These are phyloP conservation scores for Myotis planiceps DNA, from an alignment of 2,797 vertebrate genomes.

Conservation along the genomic window DNA sequence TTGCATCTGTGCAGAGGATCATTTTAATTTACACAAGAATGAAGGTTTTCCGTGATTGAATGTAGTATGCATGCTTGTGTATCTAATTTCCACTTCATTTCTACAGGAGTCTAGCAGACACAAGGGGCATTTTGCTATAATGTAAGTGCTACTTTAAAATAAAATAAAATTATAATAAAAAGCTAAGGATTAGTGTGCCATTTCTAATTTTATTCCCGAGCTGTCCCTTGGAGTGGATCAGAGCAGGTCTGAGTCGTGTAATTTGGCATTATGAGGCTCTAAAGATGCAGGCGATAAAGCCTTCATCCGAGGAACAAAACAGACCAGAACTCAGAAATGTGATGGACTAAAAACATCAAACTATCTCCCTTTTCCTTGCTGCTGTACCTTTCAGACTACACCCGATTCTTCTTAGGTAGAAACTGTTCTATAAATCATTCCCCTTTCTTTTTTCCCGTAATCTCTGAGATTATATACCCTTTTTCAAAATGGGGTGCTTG, in stretches of 20 bases:
- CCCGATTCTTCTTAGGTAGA: not conserved
- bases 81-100: constrained; percentile 80
- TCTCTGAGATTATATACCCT: constrained; percentile 22
- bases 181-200: constrained; percentile 52
- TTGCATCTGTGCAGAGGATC: constrained; percentile 79
- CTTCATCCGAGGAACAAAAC: not conserved
- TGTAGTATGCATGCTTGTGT: constrained; percentile 35
- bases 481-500: not conserved
- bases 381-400: not conserved
- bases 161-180: constrained; percentile 79
- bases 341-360: not conserved
- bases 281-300: constrained; percentile 41
- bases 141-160: constrained; percentile 68
- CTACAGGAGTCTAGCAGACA: constrained; percentile 69
- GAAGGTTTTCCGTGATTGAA: constrained; percentile 65
- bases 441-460: constrained; percentile 1
- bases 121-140: constrained; percentile 74
- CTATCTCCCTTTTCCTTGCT: not conserved
- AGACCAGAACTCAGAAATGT: constrained; percentile 39
- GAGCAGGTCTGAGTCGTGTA: constrained; percentile 41
- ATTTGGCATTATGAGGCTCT: constrained; percentile 35
- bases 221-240: constrained; percentile 22
- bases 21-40: constrained; percentile 81
- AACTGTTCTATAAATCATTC: not conserved
- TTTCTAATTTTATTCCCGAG: constrained; percentile 70